Evolutionary conservation across 2,797 vertebrate species (phyloP).

Genomic region (Cryptoprocta ferox): DNA sequence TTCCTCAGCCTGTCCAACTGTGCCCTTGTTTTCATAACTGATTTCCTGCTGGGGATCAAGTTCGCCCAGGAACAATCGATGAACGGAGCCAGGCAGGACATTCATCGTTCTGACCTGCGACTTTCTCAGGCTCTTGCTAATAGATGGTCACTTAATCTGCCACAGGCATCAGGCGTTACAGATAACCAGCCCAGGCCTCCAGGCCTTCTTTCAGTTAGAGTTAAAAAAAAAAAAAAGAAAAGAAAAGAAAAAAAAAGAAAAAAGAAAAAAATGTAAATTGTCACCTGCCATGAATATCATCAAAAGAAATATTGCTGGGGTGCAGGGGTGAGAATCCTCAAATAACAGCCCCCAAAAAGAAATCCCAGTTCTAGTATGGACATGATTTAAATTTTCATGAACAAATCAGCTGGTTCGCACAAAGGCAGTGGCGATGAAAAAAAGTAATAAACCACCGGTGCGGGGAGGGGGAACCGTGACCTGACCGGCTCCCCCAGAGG

Average conservation of each 20-base stretch:
- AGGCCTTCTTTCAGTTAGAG: not conserved
- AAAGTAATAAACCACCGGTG: slow-evolving; percentile 76
- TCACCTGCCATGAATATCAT: slow-evolving; percentile 38
- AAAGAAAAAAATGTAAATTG: not conserved
- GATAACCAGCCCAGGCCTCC: not conserved
- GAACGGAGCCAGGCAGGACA: fast-evolving
- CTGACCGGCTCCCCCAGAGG: slow-evolving; percentile 82
- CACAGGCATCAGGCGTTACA: fast-evolving
- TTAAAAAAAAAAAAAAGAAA: too few species aligned
- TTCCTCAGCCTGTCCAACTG: not conserved
- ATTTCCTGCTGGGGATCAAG: not conserved
- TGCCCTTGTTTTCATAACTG: not conserved
- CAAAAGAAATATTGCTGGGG: not conserved
- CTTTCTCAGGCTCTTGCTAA: not conserved
- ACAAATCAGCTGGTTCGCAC: slow-evolving; percentile 87
- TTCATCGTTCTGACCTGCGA: not conserved
- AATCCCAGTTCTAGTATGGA: slow-evolving; percentile 79
- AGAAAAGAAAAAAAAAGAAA: not conserved
- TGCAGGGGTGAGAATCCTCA: not conserved
- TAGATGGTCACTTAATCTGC: not conserved
- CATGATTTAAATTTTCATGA: slow-evolving; percentile 90
- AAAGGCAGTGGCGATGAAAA: slow-evolving; percentile 52
- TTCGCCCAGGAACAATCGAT: too few species aligned
- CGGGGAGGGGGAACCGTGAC: slow-evolving; percentile 74
- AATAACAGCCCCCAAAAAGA: slow-evolving; percentile 70